Evolutionary conservation across 2,113 vertebrate genomes (phyloP).

Genomic region (Amphiprion ocellaris): DNA sequence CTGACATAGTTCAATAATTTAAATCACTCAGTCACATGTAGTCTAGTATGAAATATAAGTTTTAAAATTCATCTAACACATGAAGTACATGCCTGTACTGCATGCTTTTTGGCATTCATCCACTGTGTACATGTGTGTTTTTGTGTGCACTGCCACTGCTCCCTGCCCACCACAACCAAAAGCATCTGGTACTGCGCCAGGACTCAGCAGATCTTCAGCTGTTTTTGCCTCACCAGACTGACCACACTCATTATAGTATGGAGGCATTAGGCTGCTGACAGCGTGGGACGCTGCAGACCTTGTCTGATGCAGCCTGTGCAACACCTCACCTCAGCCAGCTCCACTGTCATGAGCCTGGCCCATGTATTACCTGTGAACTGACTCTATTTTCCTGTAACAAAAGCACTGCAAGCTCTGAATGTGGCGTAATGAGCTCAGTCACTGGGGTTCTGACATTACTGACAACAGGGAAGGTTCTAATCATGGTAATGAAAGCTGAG

Average conservation of each 20-base stretch:
- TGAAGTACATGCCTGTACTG: not conserved
- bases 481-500: not conserved
- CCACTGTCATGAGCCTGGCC: not conserved
- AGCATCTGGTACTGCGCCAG: slow-evolving; percentile 4
- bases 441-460: slow-evolving; percentile 11
- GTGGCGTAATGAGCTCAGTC: not conserved
- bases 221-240: slow-evolving; percentile 1
- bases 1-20: slow-evolving; percentile 42
- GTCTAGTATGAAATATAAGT: slow-evolving; percentile 9
- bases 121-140: not conserved
- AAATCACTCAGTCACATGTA: slow-evolving; percentile 28
- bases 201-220: slow-evolving; percentile 7
- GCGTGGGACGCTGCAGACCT: not conserved
- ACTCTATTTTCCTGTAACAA: not conserved
- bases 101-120: not conserved
- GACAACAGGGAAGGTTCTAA: not conserved
- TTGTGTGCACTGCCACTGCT: not conserved
- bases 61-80: not conserved
- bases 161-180: not conserved
- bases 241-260: not conserved
- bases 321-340: slow-evolving; percentile 20
- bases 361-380: not conserved
- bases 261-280: slow-evolving; percentile 10
- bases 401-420: not conserved
- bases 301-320: not conserved